A percentile compares a stretch with the other conserved stretches of the same genome.
phyloP scores from a whole-genome alignment of 2,113 vertebrate species.

The Nothobranchius kuhntae region DNA sequence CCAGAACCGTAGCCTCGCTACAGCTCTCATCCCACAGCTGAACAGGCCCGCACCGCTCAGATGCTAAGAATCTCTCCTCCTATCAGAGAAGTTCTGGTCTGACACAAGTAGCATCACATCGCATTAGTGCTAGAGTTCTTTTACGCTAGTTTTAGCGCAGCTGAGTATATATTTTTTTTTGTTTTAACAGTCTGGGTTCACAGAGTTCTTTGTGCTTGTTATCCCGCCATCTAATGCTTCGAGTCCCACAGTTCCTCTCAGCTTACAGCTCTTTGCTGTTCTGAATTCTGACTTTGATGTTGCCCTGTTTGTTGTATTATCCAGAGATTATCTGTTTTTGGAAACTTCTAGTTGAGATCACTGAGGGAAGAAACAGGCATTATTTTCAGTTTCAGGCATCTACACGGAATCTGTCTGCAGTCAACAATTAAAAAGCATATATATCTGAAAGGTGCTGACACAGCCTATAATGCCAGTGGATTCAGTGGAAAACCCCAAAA shows the following conservation, averaged over 20 bases:
- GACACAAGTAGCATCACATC: no score
- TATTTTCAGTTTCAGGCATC: slow-evolving; percentile 9
- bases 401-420: slow-evolving; percentile 1
- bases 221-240: slow-evolving; percentile 44
- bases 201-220: slow-evolving; percentile 55
- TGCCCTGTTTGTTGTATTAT: slow-evolving; percentile 8
- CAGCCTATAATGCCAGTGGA: slow-evolving; percentile 50
- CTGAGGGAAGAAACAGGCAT: neutral
- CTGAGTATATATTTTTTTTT: no score
- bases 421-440: slow-evolving; percentile 37
- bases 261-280: slow-evolving; percentile 32
- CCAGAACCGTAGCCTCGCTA: no score
- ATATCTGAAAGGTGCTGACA: slow-evolving; percentile 55
- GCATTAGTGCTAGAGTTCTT: no score
- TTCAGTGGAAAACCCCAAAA: slow-evolving; percentile 66
- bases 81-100: no score
- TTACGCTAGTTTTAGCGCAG: no score
- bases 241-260: slow-evolving; percentile 40
- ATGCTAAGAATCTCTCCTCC: no score
- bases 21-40: no score
- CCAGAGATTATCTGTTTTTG: slow-evolving; percentile 32
- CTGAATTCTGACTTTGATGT: slow-evolving; percentile 32
- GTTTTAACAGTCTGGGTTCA: slow-evolving; percentile 51
- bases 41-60: no score
- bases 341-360: neutral